A percentile compares a stretch with the other conserved stretches of the same genome.
Evolutionary conservation across 37 sponge, comb jelly and placozoan species (phyloP).

Genomic region (Hormiphora californensis): DNA sequence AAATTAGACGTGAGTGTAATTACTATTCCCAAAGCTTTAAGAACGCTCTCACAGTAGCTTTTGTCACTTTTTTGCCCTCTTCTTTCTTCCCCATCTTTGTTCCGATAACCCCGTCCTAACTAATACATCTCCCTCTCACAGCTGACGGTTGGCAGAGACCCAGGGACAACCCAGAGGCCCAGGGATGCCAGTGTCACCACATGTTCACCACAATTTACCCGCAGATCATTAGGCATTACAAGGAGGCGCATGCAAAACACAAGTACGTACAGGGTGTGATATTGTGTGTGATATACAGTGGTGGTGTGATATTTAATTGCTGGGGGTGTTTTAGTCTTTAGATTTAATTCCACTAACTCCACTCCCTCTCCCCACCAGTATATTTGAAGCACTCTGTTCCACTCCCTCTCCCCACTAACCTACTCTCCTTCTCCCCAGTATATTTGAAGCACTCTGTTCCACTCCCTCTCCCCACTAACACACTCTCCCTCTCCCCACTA

Average conservation of each 20-base stretch:
- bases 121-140: background rate
- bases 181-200: constrained; percentile 23
- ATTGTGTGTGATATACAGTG: too few species aligned
- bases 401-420: too few species aligned
- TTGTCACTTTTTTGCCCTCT: background rate
- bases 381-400: too few species aligned
- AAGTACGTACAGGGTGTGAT: constrained; percentile 65
- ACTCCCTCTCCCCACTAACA: too few species aligned
- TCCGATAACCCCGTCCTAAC: background rate
- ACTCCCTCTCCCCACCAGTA: too few species aligned
- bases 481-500: too few species aligned
- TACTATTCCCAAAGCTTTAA: too few species aligned
- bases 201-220: constrained; percentile 77
- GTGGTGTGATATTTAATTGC: too few species aligned
- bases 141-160: background rate
- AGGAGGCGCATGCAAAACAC: constrained; percentile 61
- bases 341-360: too few species aligned
- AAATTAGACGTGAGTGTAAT: background rate
- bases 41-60: background rate
- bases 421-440: too few species aligned
- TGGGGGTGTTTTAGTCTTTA: too few species aligned
- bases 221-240: constrained; percentile 81
- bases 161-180: background rate
- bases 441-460: too few species aligned
- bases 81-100: background rate